Evolutionary conservation across 2,888 invertebrate species (phyloP).

Genomic region (Lutraria lutraria): DNA sequence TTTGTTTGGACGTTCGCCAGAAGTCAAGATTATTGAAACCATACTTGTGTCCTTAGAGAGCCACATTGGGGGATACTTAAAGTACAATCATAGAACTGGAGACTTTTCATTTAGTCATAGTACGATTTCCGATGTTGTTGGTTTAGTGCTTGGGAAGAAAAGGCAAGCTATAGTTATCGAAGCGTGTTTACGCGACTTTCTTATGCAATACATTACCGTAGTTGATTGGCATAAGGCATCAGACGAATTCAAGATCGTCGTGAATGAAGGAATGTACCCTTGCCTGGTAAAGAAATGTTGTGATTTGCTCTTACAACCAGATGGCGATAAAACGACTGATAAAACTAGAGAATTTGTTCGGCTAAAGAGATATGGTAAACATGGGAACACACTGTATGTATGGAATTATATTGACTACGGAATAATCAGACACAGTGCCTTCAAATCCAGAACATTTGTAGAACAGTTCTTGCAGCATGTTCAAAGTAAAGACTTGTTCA

Average conservation of each 20-base stretch:
- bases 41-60: slow-evolving; percentile 35
- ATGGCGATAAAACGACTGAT: not conserved
- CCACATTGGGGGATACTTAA: slow-evolving; percentile 37
- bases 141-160: slow-evolving; percentile 41
- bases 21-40: slow-evolving; percentile 11
- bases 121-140: slow-evolving; percentile 52
- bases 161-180: slow-evolving; percentile 34
- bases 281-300: not conserved
- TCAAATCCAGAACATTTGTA: slow-evolving; percentile 31
- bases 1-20: slow-evolving; percentile 34
- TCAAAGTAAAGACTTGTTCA: not conserved
- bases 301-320: not conserved
- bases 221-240: not conserved
- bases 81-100: slow-evolving; percentile 24
- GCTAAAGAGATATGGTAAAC: not conserved
- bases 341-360: not conserved
- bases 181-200: slow-evolving; percentile 48
- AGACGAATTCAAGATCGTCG: slow-evolving; percentile 11
- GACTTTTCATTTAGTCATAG: slow-evolving; percentile 52
- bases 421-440: slow-evolving; percentile 39
- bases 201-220: slow-evolving; percentile 30
- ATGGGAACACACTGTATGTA: not conserved
- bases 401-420: slow-evolving; percentile 31
- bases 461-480: slow-evolving; percentile 17
- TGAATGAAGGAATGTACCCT: not conserved